Percentiles rank a stretch among this genome's conserved stretches.
Evolutionary conservation across 2,797 vertebrate species (phyloP).

Genomic region (Carcharodon carcharias): DNA sequence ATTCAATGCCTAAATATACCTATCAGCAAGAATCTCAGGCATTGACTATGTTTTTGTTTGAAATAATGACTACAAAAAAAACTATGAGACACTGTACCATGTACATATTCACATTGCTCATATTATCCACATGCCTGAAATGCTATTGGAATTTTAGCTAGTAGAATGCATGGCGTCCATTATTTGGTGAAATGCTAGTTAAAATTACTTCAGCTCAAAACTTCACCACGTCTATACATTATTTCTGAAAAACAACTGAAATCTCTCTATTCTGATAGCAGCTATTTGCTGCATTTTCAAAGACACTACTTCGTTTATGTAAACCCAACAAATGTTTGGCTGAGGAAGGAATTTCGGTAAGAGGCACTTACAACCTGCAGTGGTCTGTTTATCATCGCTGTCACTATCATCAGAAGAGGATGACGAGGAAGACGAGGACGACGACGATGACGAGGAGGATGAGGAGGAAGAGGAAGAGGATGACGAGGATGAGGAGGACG

Average conservation of each 20-base stretch:
- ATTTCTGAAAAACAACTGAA: background rate
- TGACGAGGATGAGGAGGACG: conserved; percentile 75
- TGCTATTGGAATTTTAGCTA: background rate
- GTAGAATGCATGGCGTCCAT: background rate
- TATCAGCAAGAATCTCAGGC: background rate
- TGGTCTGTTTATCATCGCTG: conserved; percentile 70
- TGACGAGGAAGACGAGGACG: conserved; percentile 82
- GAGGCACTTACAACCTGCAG: conserved; percentile 13
- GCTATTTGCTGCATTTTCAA: background rate
- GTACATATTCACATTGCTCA: background rate
- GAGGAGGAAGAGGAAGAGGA: conserved; percentile 87
- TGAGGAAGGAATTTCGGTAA: background rate
- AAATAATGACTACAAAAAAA: background rate
- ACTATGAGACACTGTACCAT: background rate
- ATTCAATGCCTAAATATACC: background rate
- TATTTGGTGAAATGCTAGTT: background rate
- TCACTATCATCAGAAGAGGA: conserved; percentile 86
- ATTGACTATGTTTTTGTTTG: background rate
- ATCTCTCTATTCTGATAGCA: background rate
- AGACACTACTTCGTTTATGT: background rate
- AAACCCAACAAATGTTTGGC: background rate
- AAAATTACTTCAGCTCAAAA: background rate
- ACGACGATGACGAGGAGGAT: conserved; percentile 76
- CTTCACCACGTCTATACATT: background rate
- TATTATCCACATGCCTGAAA: background rate